Conservation (phyloP, 2,797 vertebrate genomes). For the Gobionotothen gibberifrons region DNA sequence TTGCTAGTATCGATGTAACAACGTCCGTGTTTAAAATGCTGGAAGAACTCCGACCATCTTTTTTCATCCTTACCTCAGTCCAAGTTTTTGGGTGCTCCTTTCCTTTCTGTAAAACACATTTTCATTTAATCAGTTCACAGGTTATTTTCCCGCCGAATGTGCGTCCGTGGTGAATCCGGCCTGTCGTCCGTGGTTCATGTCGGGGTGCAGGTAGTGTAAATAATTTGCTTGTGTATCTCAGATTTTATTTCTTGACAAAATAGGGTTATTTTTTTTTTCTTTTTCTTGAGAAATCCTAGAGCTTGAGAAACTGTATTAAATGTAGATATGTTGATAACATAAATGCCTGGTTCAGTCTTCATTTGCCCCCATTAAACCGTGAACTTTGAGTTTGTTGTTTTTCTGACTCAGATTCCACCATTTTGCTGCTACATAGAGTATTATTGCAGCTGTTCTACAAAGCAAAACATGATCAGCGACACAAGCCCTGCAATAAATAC, state of each 20-base stretch:
- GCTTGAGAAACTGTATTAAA: constrained; percentile 82
- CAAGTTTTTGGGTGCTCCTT: constrained; percentile 35
- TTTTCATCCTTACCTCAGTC: constrained; percentile 66
- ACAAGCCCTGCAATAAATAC: constrained; percentile 3
- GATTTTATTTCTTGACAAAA: constrained; percentile 75
- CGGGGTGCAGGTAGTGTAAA: constrained; percentile 71
- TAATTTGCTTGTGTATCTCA: constrained; percentile 76
- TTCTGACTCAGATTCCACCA: constrained; percentile 25
- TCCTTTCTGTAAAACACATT: constrained; percentile 29
- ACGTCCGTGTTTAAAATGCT: constrained; percentile 64
- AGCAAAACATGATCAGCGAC: background rate
- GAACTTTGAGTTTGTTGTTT: constrained; percentile 54
- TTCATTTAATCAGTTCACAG: constrained; percentile 57
- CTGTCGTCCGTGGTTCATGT: constrained; percentile 42
- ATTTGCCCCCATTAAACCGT: constrained; percentile 71
- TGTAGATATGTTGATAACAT: constrained; percentile 84
- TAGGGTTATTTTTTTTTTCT: constrained; percentile 60
- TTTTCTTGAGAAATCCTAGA: constrained; percentile 64
- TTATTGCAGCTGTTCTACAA: background rate
- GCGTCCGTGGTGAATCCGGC: constrained; percentile 62
- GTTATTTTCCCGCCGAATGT: constrained; percentile 51
- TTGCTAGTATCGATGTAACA: constrained; percentile 17
- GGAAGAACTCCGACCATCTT: constrained; percentile 62
- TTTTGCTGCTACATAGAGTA: too few species aligned
- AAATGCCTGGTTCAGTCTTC: constrained; percentile 66